phyloP scores from a whole-genome alignment of 2,888 invertebrate genomes.

The Catocala nupta region DNA sequence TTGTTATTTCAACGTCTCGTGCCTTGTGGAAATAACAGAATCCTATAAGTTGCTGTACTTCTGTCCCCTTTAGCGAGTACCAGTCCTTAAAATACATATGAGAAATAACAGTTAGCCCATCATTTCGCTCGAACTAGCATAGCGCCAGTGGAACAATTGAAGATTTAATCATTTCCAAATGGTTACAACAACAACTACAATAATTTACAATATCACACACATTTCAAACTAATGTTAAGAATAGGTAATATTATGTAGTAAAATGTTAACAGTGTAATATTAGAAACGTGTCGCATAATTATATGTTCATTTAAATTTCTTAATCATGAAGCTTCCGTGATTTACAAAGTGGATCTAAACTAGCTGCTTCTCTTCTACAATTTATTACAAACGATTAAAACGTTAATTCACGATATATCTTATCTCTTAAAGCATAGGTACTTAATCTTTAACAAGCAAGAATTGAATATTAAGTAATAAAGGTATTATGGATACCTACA shows the following conservation, averaged over 20 bases:
- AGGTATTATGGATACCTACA: constrained; percentile 11
- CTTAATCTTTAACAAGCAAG: constrained; percentile 35
- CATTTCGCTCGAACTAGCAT: constrained; percentile 39
- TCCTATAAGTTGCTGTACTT: no score
- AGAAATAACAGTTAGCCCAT: constrained; percentile 50
- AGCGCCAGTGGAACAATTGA: constrained; percentile 39
- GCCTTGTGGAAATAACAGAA: background rate
- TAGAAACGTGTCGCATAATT: constrained; percentile 52
- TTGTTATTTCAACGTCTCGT: no score
- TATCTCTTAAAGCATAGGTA: constrained; percentile 35
- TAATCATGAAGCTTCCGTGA: constrained; percentile 44
- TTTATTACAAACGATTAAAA: constrained; percentile 34
- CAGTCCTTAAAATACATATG: constrained; percentile 55
- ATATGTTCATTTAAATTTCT: constrained; percentile 35
- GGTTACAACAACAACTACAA: constrained; percentile 53
- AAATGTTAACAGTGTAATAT: constrained; percentile 58
- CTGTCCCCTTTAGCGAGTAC: background rate
- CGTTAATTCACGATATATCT: constrained; percentile 27
- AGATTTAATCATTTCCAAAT: constrained; percentile 38
- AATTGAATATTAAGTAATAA: constrained; percentile 28
- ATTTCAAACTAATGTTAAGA: constrained; percentile 48
- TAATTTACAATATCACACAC: constrained; percentile 57
- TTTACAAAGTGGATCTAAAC: constrained; percentile 40
- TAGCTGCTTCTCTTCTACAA: constrained; percentile 35
- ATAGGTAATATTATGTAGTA: constrained; percentile 35